Evolutionary conservation across 2,797 vertebrate genomes (phyloP).

Genomic region (Neomorphus geoffroyi): DNA sequence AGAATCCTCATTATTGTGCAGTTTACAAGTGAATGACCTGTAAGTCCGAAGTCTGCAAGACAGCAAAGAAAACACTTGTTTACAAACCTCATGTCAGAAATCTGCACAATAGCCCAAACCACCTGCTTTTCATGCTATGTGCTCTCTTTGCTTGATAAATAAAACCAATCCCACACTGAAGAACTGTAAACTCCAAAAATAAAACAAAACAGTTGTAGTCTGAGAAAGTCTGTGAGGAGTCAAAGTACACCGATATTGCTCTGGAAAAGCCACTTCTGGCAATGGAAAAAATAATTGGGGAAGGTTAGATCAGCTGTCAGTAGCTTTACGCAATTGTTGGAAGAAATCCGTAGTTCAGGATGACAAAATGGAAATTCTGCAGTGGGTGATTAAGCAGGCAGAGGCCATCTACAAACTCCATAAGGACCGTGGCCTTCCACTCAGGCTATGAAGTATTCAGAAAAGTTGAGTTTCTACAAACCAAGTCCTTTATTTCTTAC

Average conservation of each 20-base stretch:
- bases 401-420: not conserved
- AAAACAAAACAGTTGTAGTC: not conserved
- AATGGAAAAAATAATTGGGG: not conserved
- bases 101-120: not conserved
- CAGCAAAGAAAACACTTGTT: not conserved
- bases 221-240: not conserved
- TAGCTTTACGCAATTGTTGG: not conserved
- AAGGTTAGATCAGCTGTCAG: not conserved
- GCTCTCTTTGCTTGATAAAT: not conserved
- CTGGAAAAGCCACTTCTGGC: not conserved
- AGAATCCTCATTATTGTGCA: not conserved
- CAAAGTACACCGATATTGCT: not conserved
- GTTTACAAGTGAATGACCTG: not conserved
- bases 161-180: not conserved
- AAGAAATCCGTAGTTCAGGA: not conserved
- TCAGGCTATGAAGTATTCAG: not conserved
- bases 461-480: not conserved
- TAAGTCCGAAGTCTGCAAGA: not conserved
- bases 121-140: not conserved
- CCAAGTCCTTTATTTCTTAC: not conserved
- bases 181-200: not conserved
- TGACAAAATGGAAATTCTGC: slow-evolving; percentile 6
- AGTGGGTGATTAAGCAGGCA: not conserved
- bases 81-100: not conserved
- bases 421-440: not conserved